phyloP scores from a whole-genome alignment of 2,797 vertebrate genomes.

The Parauchenoglanis ngamensis region DNA sequence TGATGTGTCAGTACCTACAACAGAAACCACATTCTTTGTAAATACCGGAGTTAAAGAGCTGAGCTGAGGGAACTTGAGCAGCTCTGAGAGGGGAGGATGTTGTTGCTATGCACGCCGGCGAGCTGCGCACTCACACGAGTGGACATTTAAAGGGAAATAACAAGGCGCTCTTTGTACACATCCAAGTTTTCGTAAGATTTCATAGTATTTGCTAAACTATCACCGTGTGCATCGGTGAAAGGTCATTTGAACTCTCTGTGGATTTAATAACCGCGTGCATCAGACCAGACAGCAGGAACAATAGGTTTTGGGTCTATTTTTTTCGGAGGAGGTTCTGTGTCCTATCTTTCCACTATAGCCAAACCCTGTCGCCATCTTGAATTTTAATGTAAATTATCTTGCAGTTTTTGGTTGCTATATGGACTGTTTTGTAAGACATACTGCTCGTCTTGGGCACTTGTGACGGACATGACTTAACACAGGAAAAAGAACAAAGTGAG shows the following conservation, averaged over 20 bases:
- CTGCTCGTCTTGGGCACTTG: constrained; percentile 23
- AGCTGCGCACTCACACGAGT: constrained; percentile 54
- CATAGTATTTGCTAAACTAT: constrained; percentile 18
- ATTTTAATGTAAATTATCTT: constrained; percentile 63
- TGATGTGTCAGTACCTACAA: neutral
- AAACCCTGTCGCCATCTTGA: constrained; percentile 63
- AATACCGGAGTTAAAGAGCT: neutral
- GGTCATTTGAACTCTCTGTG: neutral
- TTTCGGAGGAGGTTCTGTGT: constrained; percentile 53
- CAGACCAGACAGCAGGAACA: constrained; percentile 26
- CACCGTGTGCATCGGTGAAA: neutral
- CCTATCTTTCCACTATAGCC: constrained; percentile 53
- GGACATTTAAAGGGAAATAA: constrained; percentile 58
- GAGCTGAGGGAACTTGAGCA: neutral
- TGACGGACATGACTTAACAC: constrained; percentile 44
- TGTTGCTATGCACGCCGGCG: constrained; percentile 51
- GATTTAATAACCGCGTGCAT: neutral
- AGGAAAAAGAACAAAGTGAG: constrained; percentile 52
- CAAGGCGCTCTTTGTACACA: constrained; percentile 57
- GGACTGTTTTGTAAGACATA: constrained; percentile 43
- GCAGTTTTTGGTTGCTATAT: constrained; percentile 49
- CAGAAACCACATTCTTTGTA: neutral
- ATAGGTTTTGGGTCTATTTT: constrained; percentile 50
- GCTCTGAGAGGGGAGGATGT: constrained; percentile 40
- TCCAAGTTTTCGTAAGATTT: constrained; percentile 41